These are phyloP conservation scores for Drosophila pegasa DNA, from an alignment of 2,888 invertebrate species.

Conservation along the genomic window DNA sequence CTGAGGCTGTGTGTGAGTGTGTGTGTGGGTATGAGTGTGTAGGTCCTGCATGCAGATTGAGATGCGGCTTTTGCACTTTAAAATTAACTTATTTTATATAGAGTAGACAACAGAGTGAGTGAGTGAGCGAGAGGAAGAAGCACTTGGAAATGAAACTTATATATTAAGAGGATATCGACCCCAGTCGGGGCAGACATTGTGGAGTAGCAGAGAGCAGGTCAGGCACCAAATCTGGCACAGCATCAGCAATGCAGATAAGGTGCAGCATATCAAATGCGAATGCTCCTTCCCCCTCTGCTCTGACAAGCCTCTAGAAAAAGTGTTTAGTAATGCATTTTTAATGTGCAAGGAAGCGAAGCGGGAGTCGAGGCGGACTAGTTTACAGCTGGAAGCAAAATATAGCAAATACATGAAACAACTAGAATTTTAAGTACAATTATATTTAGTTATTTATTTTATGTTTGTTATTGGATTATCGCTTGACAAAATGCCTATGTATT, in stretches of 20 bases:
- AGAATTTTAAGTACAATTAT: too few species aligned
- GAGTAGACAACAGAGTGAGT: constrained; percentile 12
- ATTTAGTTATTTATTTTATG: too few species aligned
- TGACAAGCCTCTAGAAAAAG: neutral
- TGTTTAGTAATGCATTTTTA: neutral
- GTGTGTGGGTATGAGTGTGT: constrained; percentile 4
- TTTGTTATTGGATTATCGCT: too few species aligned
- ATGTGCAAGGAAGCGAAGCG: too few species aligned
- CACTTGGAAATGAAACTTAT: neutral
- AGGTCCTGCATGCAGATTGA: constrained; percentile 38
- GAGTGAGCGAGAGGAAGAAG: neutral
- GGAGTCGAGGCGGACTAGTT: too few species aligned
- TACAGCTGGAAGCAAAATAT: too few species aligned
- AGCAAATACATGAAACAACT: too few species aligned
- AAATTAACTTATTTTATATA: constrained; percentile 59
- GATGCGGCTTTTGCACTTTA: constrained; percentile 48
- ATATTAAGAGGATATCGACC: constrained; percentile 44
- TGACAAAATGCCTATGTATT: too few species aligned
- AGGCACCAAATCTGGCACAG: constrained; percentile 14
- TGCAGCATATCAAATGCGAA: neutral
- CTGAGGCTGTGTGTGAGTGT: constrained; percentile 3
- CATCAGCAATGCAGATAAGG: constrained; percentile 23
- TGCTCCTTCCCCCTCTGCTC: neutral
- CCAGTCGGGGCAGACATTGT: constrained; percentile 4
- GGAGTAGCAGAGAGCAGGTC: constrained; percentile 10